Conservation (phyloP, 2,888 invertebrate genomes). For the Aphrophora alni region DNA sequence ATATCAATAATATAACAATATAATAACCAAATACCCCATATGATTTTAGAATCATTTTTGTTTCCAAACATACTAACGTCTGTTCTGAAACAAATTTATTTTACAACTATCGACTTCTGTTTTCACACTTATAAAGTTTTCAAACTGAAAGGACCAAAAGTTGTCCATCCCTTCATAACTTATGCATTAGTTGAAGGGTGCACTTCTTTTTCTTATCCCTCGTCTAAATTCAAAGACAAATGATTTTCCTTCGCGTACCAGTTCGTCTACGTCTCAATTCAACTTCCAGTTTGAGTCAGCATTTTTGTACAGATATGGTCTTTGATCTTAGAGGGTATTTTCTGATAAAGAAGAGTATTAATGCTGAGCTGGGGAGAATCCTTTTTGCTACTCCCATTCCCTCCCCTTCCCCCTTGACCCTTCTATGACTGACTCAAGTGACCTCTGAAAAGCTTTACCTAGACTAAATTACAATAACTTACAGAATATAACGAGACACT, state of each 20-base stretch:
- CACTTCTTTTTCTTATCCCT: not conserved
- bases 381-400: not conserved
- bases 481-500: too few species aligned
- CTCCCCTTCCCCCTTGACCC: not conserved
- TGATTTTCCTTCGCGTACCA: not conserved
- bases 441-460: not conserved
- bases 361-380: not conserved
- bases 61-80: too few species aligned
- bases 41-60: too few species aligned
- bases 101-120: not conserved
- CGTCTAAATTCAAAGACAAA: not conserved
- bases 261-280: not conserved
- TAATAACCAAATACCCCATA: too few species aligned
- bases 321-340: not conserved
- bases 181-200: not conserved
- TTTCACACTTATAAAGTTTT: not conserved
- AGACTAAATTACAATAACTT: not conserved
- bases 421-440: not conserved
- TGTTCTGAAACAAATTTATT: too few species aligned
- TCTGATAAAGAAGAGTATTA: conserved; percentile 2
- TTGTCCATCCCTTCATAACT: conserved; percentile 9
- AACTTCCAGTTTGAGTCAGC: not conserved
- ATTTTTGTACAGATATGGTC: not conserved
- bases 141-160: not conserved
- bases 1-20: too few species aligned